These are phyloP conservation scores for Diarsia mendica DNA, from an alignment of 2,888 invertebrate genomes.

Conservation along the genomic window DNA sequence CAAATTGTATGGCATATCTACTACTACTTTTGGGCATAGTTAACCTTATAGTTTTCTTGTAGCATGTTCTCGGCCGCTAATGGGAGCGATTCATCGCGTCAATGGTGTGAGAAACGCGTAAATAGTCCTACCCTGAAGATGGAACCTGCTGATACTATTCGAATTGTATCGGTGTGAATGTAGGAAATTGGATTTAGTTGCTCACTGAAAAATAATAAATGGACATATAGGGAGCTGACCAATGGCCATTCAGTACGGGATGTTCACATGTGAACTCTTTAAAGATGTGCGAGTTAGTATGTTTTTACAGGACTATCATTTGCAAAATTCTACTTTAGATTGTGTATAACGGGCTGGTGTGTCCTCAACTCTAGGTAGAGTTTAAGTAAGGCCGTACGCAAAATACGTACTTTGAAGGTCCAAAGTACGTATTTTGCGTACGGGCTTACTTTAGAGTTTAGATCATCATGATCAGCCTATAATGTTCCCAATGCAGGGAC, in stretches of 20 bases:
- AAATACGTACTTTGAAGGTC: too few species aligned
- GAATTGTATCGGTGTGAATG: constrained; percentile 74
- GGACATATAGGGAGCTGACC: constrained; percentile 43
- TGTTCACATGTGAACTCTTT: constrained; percentile 34
- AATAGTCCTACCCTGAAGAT: constrained; percentile 72
- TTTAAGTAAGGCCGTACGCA: too few species aligned
- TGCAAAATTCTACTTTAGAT: neutral
- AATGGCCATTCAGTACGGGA: constrained; percentile 25
- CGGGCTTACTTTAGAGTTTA: too few species aligned
- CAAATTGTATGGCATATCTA: constrained; percentile 89
- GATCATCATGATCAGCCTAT: too few species aligned
- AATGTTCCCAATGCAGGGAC: too few species aligned
- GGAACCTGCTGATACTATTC: constrained; percentile 72
- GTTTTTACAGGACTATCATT: neutral
- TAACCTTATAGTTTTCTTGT: constrained; percentile 88
- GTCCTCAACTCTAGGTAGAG: too few species aligned
- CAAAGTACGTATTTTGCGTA: too few species aligned
- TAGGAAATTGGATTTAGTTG: constrained; percentile 69
- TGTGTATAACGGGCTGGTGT: too few species aligned
- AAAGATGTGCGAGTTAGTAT: neutral
- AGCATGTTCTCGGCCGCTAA: constrained; percentile 83
- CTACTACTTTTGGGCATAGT: constrained; percentile 89
- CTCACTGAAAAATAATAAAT: constrained; percentile 60
- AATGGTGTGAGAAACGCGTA: constrained; percentile 81
- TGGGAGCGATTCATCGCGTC: constrained; percentile 85